Base-by-base conservation (phyloP, 2,797 vertebrate genomes). In the Phalanger gymnotis region DNA sequence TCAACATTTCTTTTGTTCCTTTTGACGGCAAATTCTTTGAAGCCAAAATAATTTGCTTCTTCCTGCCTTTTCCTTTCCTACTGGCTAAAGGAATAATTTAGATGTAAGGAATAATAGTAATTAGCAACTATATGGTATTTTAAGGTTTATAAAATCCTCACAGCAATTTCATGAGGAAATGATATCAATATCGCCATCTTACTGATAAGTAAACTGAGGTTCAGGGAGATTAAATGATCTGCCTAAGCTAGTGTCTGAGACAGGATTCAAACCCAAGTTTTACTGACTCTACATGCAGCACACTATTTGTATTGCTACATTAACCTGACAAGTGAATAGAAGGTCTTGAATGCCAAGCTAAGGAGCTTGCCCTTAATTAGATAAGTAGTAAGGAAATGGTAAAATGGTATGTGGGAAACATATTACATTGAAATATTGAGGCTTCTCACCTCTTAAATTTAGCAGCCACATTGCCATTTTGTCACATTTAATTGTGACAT, bases 31-130 rank as follows among this genome's bases (percentile, higher is more conserved):
- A 55, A 30, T 96, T 96, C 91, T 96, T 97, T 96, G 94, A 96
- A 97, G 91, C 92, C 95, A 90, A 97, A 97, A 96, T 96, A 92
- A 95, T 97, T 95, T 97, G 53, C 57, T 96, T 97, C 87, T 94
- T 92, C 27, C 51, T 54, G 0, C 14, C 16, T 96, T 13, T 47
- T 0, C 31, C 5, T 19, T 0, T 2, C 94, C 54, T 40, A 93
- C 56, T 61, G 5, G 10, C 55, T 93, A 94, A 96, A 97, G 95
- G 97, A 97, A 98, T 54, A 10, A 95, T 93, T 97, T 92, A 94
- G 92, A 97, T 96, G 40, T 30, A 95, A 94, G 57, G 34, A 94
- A 87, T 91, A 81, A 81, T 90, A 25, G 47, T 81, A 47, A 81
- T 47, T 47, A 7, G 66, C 22, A 81, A 47, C 47, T 81, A 81